phyloP scores from a whole-genome alignment of 2,797 vertebrate species.

The Argya squamiceps region DNA sequence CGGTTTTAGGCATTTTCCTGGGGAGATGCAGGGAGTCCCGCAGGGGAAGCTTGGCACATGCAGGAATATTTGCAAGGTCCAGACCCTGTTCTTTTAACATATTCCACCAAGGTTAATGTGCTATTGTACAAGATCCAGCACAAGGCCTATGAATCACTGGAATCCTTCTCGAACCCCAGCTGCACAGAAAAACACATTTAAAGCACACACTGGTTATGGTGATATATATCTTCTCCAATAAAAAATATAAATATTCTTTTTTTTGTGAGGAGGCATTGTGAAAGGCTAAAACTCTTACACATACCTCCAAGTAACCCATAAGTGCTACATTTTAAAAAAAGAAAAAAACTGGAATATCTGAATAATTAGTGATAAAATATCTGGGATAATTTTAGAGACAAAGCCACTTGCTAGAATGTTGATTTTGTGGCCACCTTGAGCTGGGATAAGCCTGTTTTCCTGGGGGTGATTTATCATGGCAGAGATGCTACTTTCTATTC shows the following conservation, averaged over 20 bases:
- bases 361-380: not conserved
- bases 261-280: not conserved
- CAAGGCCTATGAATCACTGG: not conserved
- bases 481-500: not conserved
- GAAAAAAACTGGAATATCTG: not conserved
- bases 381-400: not conserved
- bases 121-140: not conserved
- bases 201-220: not conserved
- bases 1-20: not conserved
- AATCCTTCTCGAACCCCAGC: not conserved
- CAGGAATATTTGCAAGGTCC: not conserved
- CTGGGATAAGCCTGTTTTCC: not conserved
- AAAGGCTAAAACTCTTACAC: not conserved
- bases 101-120: not conserved
- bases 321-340: not conserved
- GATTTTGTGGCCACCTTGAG: not conserved
- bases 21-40: not conserved
- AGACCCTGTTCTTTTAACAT: not conserved
- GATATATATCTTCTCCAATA: not conserved
- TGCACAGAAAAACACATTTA: not conserved
- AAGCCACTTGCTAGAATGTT: not conserved
- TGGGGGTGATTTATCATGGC: not conserved
- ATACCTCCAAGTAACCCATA: rapidly evolving
- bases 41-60: not conserved
- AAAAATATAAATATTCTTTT: not conserved